Evolutionary conservation across 92 coral and sea anemone species (phyloP).

Genomic region (Bergia puertoricense): DNA sequence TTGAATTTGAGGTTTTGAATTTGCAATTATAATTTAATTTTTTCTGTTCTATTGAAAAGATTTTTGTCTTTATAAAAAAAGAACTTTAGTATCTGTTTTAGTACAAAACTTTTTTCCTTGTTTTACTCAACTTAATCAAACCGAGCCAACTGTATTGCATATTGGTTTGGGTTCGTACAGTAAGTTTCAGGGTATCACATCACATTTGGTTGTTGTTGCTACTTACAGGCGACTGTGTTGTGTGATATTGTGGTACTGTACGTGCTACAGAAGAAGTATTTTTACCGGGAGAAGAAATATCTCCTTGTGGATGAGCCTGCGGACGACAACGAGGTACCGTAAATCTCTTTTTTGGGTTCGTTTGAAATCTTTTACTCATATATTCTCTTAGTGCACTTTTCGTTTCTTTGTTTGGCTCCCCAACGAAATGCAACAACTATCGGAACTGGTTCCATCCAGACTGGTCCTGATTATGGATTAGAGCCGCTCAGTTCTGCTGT

Average conservation of each 20-base stretch:
- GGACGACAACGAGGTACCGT: constrained; percentile 21
- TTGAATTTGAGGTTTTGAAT: too few species aligned
- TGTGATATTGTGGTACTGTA: constrained; percentile 84
- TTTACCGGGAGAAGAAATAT: constrained; percentile 82
- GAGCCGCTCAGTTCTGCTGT: too few species aligned
- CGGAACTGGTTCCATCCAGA: too few species aligned
- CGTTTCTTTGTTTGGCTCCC: neutral
- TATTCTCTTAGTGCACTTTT: neutral
- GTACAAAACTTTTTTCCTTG: too few species aligned
- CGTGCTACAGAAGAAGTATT: constrained; percentile 62
- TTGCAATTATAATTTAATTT: too few species aligned
- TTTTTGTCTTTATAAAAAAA: too few species aligned
- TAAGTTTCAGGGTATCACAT: neutral
- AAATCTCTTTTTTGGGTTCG: neutral
- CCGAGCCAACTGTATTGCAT: too few species aligned
- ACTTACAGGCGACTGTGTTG: constrained; percentile 80
- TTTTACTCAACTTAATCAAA: too few species aligned
- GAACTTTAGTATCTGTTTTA: too few species aligned
- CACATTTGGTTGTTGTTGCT: neutral
- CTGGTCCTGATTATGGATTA: too few species aligned
- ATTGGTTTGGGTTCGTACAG: too few species aligned
- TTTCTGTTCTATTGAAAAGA: too few species aligned
- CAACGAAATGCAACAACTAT: neutral
- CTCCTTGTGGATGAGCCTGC: constrained; percentile 68
- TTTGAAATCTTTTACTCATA: neutral